A percentile compares a stretch with the other conserved stretches of the same genome.
phyloP scores from a whole-genome alignment of 2,888 invertebrate species.

The Strigamia maritima region DNA sequence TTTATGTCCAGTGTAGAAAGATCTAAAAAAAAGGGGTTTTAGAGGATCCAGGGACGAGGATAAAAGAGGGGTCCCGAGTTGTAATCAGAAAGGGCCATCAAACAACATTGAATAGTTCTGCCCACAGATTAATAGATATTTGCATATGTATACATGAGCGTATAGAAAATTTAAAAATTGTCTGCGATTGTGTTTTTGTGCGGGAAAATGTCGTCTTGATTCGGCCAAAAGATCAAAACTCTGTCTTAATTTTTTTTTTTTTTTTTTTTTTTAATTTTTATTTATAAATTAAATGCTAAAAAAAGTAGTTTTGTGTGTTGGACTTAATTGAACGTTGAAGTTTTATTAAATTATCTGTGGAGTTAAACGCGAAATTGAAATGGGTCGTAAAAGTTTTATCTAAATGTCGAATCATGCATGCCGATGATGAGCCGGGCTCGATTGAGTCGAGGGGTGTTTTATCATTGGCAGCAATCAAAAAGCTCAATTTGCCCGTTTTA shows the following conservation, averaged over 20 bases:
- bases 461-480: background rate
- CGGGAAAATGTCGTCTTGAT: too few species aligned
- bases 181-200: background rate
- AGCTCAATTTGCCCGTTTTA: background rate
- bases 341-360: background rate
- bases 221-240: too few species aligned
- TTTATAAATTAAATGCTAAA: background rate
- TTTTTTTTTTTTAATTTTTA: background rate
- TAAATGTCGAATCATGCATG: background rate
- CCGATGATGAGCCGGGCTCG: background rate
- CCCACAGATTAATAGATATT: background rate
- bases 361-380: background rate
- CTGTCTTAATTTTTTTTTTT: too few species aligned
- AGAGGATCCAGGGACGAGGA: background rate
- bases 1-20: background rate
- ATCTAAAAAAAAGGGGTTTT: background rate
- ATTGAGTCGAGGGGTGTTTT: background rate
- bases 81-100: conserved; percentile 16
- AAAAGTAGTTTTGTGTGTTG: background rate
- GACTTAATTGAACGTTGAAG: background rate
- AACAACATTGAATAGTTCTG: background rate
- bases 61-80: background rate
- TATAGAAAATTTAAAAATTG: background rate
- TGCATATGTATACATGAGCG: background rate
- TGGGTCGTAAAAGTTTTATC: background rate